These are phyloP conservation scores for Bruchidius siliquastri DNA, from an alignment of 2,888 invertebrate species.

Conservation along the genomic window DNA sequence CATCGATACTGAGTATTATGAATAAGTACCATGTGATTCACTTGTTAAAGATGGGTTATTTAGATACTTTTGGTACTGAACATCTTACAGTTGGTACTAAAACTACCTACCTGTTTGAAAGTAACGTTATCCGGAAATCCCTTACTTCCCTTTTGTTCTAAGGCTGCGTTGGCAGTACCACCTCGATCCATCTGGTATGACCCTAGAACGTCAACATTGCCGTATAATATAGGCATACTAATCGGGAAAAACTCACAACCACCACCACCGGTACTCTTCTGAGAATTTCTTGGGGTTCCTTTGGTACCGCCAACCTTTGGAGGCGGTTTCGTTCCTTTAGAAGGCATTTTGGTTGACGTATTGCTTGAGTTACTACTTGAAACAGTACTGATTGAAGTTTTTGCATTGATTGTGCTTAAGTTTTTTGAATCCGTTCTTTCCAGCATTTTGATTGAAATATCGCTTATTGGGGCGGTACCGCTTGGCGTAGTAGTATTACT, in stretches of 20 bases:
- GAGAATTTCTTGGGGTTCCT: background rate
- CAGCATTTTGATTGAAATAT: background rate
- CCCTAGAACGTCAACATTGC: slow-evolving; percentile 66
- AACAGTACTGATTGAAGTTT: too few species aligned
- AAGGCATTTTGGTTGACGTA: slow-evolving; percentile 12
- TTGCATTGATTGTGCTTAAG: background rate
- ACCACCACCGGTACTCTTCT: slow-evolving; percentile 13
- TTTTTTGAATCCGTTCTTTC: background rate
- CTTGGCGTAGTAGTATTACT: background rate
- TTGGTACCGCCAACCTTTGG: background rate
- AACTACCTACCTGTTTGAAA: slow-evolving; percentile 70
- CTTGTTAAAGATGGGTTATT: too few species aligned
- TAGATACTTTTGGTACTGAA: too few species aligned
- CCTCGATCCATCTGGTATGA: slow-evolving; percentile 18
- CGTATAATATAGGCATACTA: slow-evolving; percentile 84
- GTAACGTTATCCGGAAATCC: slow-evolving; percentile 86
- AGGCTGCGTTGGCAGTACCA: background rate
- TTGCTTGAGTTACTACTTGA: background rate
- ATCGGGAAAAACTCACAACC: slow-evolving; percentile 69
- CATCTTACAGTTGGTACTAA: background rate
- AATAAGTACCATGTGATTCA: too few species aligned
- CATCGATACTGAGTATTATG: too few species aligned
- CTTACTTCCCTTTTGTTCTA: slow-evolving; percentile 36
- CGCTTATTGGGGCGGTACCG: background rate
- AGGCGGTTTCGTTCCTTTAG: slow-evolving; percentile 2